phyloP scores from a whole-genome alignment of 2,797 vertebrate species.

The Takifugu rubripes region DNA sequence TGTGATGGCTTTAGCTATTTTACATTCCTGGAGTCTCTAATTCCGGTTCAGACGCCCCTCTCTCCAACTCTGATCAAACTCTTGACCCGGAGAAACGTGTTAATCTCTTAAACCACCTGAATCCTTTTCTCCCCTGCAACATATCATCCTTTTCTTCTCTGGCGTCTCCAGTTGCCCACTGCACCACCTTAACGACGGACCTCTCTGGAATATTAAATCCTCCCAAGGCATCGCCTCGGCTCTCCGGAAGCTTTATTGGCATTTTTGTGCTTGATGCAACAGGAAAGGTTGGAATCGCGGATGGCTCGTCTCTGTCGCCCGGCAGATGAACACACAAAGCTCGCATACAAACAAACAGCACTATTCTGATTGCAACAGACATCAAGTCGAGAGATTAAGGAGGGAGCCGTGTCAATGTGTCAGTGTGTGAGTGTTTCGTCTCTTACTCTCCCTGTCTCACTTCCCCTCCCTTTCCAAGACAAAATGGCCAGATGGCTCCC shows the following conservation, averaged over 20 bases:
- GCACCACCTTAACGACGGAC: constrained; percentile 21
- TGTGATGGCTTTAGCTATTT: constrained; percentile 6
- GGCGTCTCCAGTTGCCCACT: constrained; percentile 2
- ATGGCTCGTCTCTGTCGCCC: constrained; percentile 8
- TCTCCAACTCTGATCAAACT: constrained; percentile 33
- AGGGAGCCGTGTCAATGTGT: constrained; percentile 72
- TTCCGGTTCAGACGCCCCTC: constrained; percentile 14
- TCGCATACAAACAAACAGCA: constrained; percentile 21
- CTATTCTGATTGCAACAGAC: constrained; percentile 62
- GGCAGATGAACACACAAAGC: constrained; percentile 11
- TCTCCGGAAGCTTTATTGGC: constrained; percentile 3
- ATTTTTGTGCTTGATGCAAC: constrained; percentile 19
- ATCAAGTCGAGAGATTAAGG: constrained; percentile 67
- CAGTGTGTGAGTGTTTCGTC: constrained; percentile 69
- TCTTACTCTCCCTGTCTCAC: constrained; percentile 36
- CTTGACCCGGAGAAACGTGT: constrained; percentile 41
- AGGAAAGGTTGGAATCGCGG: constrained; percentile 4
- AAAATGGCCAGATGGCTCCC: constrained; percentile 80
- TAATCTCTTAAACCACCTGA: constrained; percentile 47
- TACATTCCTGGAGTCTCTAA: constrained; percentile 4
- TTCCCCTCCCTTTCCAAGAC: constrained; percentile 59
- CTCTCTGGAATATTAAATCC: constrained; percentile 14
- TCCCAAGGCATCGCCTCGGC: constrained; percentile 1
- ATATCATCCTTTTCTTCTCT: constrained; percentile 38
- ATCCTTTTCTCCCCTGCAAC: constrained; percentile 32